These are phyloP conservation scores for Hemicentrotus pulcherrimus DNA, from an alignment of 35 echinoderm and acorn worm genomes.

Conservation along the genomic window DNA sequence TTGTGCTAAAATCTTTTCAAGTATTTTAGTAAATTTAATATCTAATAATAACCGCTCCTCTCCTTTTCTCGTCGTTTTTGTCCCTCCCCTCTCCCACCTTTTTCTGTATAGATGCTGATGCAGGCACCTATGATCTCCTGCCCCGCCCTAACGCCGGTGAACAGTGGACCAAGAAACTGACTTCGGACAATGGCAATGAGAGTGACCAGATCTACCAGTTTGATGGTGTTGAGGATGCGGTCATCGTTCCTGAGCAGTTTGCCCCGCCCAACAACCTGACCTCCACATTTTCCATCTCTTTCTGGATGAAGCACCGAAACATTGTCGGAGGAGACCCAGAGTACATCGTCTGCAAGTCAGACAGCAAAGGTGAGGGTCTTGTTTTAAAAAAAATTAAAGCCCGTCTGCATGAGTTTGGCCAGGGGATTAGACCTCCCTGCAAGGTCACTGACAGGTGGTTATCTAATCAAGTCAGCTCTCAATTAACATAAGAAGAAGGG, in stretches of 20 bases:
- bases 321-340: constrained; percentile 77
- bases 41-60: too few relatives aligned
- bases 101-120: constrained; percentile 62
- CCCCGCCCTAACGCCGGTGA: constrained; percentile 81
- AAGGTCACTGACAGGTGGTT: too few relatives aligned
- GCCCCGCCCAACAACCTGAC: constrained; percentile 79
- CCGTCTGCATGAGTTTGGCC: too few relatives aligned
- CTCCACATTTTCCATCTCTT: constrained; percentile 71
- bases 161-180: constrained; percentile 82
- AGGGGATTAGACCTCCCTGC: too few relatives aligned
- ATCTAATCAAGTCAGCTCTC: too few relatives aligned
- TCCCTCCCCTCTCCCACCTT: neutral
- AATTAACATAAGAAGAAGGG: too few relatives aligned
- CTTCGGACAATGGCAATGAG: constrained; percentile 86
- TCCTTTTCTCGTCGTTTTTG: neutral
- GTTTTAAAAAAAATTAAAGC: neutral
- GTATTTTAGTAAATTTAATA: too few relatives aligned
- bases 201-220: constrained; percentile 93
- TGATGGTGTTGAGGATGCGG: constrained; percentile 73
- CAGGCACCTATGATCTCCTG: constrained; percentile 81
- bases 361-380: constrained; percentile 72
- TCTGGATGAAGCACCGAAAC: constrained; percentile 91
- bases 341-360: constrained; percentile 85
- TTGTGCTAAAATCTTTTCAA: too few relatives aligned
- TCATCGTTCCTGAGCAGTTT: constrained; percentile 73